These are phyloP conservation scores for Echeneis naucrates DNA, from an alignment of 2,797 vertebrate species.

Conservation along the genomic window DNA sequence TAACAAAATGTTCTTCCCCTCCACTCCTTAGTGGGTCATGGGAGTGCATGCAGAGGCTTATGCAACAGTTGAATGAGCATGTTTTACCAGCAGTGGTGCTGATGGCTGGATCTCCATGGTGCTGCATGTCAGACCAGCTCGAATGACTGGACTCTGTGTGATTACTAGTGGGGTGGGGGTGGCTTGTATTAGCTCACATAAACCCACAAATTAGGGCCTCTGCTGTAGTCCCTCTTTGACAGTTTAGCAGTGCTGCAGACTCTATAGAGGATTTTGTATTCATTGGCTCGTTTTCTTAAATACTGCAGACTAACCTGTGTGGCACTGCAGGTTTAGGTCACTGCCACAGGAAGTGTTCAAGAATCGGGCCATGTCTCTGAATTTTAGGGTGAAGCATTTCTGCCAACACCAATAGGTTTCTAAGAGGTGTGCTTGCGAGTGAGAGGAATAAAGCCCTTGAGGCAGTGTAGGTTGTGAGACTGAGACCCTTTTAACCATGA, in stretches of 20 bases:
- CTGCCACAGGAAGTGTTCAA: not conserved
- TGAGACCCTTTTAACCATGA: slow-evolving; percentile 48
- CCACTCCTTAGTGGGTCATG: slow-evolving; percentile 29
- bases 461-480: slow-evolving; percentile 28
- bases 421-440: not conserved
- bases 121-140: slow-evolving; percentile 51
- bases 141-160: slow-evolving; percentile 50
- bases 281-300: not conserved
- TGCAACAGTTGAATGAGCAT: slow-evolving; percentile 57
- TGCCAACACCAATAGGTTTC: slow-evolving; percentile 12
- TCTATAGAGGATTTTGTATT: not conserved
- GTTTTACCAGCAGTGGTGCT: slow-evolving; percentile 38
- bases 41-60: slow-evolving; percentile 42
- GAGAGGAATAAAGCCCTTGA: slow-evolving; percentile 24
- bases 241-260: slow-evolving; percentile 1
- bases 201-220: not conserved
- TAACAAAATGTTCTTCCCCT: slow-evolving; percentile 10
- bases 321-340: not conserved
- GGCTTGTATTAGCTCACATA: slow-evolving; percentile 19
- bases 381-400: not conserved
- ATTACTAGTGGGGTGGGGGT: slow-evolving; percentile 20
- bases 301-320: slow-evolving; percentile 2
- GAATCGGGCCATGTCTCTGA: not conserved
- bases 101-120: slow-evolving; percentile 26
- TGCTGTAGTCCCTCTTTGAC: not conserved